Evolutionary conservation across 2,888 invertebrate genomes (phyloP), one percentile per base, ranked within the genome.

Genomic region (Rhamphomyia laevipes): DNA sequence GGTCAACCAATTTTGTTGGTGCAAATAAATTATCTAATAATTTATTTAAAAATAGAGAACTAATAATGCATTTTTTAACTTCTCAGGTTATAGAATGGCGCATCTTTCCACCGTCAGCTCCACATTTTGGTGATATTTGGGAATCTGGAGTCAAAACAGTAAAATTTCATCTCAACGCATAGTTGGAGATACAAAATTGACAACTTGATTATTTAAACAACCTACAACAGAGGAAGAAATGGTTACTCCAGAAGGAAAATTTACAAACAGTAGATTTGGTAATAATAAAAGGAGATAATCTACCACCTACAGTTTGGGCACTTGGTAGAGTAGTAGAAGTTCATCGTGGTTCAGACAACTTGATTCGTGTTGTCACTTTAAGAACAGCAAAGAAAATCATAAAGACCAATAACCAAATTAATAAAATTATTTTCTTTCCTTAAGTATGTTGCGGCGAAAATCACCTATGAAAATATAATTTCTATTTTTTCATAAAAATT

Each of bases 51-150:
- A 12, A 45, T 38, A 38, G 27, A n/a, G 51, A 7, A 57, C 58
- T 13, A 31, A 47, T 1, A 63, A 61, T 61, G 50, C 58, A 27
- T 63, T 61, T 41, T 54, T 33, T 37, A 13, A 13, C 15, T 9
- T 7, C 9, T 3, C 9, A 37, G 3, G 2, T 4, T 4, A 37
- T 37, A 4, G 7, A n/a, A 16, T 16, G 37, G 37, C 9, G 13
- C 4, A 37, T 37, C 3, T 9, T 37, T 15, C 60, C 61, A 4
- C 58, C 61, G 2, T 33, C 43, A 12, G 51, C 59, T 9, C 58
- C 61, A 2, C 59, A 63, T 48, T 58, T 58, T 45, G 60, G 63
- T 6, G 61, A 61, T 5, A 38, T 61, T 9, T 62, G 60, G 59
- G 63, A 64, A 47, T 55, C 59, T 5, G 57, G 55, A 9, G 57